phyloP scores from a whole-genome alignment of 2,888 invertebrate genomes.

The Salticus scenicus region DNA sequence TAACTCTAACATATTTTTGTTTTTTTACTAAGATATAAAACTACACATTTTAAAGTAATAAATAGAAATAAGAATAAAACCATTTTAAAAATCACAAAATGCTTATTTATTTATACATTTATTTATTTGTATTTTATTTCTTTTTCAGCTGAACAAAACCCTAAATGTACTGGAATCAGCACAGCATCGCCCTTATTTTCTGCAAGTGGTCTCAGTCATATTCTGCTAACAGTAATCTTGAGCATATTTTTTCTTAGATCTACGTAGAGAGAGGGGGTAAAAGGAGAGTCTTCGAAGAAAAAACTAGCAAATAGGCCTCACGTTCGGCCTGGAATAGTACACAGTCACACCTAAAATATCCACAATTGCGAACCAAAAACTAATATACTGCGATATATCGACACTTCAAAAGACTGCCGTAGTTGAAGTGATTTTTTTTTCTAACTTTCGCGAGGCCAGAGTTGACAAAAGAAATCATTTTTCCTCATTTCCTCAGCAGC shows the following conservation, averaged over 20 bases:
- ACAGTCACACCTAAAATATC: neutral
- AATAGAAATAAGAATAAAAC: no score
- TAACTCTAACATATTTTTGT: no score
- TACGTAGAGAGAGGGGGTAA: conserved; percentile 27
- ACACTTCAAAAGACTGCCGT: neutral
- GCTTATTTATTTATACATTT: neutral
- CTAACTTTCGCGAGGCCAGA: conserved; percentile 30
- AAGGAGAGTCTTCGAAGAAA: neutral
- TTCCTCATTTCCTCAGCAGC: neutral
- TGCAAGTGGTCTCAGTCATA: conserved; percentile 40
- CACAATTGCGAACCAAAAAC: neutral
- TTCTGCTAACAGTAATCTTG: conserved; percentile 21
- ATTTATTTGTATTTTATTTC: neutral
- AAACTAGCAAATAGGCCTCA: neutral
- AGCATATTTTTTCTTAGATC: conserved; percentile 26
- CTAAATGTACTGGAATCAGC: conserved; percentile 47
- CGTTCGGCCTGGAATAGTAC: neutral
- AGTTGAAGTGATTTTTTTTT: conserved; percentile 44
- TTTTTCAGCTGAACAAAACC: conserved; percentile 42
- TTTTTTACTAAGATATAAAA: no score
- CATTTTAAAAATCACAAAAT: no score
- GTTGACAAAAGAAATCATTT: neutral
- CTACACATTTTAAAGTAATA: no score
- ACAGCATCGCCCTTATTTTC: conserved; percentile 25
- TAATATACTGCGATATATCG: neutral